These are phyloP conservation scores for Ascaphus truei DNA, from an alignment of 2,113 vertebrate genomes.

Conservation along the genomic window DNA sequence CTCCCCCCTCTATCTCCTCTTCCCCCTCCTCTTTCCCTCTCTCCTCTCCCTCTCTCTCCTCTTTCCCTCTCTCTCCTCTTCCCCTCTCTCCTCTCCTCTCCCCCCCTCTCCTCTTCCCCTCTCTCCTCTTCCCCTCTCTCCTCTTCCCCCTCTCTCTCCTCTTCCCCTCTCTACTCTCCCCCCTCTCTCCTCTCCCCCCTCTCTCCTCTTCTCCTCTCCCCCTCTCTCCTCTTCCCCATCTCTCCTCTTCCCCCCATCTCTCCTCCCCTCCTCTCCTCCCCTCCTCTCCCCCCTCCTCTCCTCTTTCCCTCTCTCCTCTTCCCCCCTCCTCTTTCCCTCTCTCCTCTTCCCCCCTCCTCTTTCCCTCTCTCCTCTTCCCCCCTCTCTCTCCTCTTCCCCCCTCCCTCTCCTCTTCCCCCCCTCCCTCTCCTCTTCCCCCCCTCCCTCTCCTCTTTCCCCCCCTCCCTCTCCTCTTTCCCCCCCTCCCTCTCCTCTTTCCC, in stretches of 20 bases:
- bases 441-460: neutral
- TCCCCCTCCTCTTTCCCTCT: neutral
- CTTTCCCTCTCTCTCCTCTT: neutral
- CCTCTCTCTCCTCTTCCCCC: neutral
- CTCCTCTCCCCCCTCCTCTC: accelerated
- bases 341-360: neutral
- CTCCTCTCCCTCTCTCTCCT: neutral
- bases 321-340: too few species aligned
- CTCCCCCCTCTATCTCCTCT: neutral
- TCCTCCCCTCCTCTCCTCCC: too few species aligned
- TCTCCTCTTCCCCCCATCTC: too few species aligned
- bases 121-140: too few species aligned
- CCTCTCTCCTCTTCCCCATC: too few species aligned
- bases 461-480: too few species aligned
- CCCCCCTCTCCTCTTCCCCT: neutral
- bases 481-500: neutral
- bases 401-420: neutral
- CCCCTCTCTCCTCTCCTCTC: neutral
- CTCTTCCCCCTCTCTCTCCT: neutral
- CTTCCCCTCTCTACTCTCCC: neutral
- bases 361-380: slow-evolving; percentile 14
- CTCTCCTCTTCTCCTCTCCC: too few species aligned
- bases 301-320: neutral
- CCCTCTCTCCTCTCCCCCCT: too few species aligned
- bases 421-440: neutral